Conservation (phyloP, 2,113 vertebrate genomes). For the Turdus rufiventris region DNA sequence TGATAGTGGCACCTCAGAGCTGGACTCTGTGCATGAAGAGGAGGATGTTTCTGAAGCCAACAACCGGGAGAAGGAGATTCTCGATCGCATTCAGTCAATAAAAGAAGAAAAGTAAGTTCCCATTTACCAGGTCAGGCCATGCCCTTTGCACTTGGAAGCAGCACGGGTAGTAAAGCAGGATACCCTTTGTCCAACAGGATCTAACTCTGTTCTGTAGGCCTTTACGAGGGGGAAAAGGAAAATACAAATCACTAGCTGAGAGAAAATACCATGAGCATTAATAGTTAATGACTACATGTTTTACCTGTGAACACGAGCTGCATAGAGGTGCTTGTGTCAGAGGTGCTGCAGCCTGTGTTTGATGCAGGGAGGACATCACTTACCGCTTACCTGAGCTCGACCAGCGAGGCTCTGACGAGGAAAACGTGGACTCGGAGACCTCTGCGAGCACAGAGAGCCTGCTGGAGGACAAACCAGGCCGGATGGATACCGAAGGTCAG, state of each 20-base stretch:
- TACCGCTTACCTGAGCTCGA: constrained; percentile 93
- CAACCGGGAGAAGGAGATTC: constrained; percentile 80
- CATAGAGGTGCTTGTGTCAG: rapidly evolving
- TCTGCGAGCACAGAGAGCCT: constrained; percentile 94
- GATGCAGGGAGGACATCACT: constrained; percentile 87
- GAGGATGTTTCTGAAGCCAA: constrained; percentile 80
- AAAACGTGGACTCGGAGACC: constrained; percentile 91
- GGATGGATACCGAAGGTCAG: constrained; percentile 86
- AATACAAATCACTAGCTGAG: background rate
- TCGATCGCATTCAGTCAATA: constrained; percentile 91
- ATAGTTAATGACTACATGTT: background rate
- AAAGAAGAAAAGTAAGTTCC: constrained; percentile 92
- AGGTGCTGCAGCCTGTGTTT: background rate
- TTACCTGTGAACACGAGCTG: background rate
- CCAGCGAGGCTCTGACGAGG: constrained; percentile 91
- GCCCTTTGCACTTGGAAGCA: background rate
- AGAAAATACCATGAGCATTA: background rate
- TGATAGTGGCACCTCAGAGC: constrained; percentile 45
- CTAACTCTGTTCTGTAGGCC: background rate
- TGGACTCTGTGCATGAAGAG: constrained; percentile 78
- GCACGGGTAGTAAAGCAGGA: background rate
- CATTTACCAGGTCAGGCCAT: background rate
- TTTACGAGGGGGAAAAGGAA: background rate
- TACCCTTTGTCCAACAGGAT: background rate
- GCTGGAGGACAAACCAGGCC: constrained; percentile 78